Evolutionary conservation across 2,888 invertebrate species (phyloP), one percentile per base, ranked within the genome.

Genomic region (Sarcophaga subvicina): DNA sequence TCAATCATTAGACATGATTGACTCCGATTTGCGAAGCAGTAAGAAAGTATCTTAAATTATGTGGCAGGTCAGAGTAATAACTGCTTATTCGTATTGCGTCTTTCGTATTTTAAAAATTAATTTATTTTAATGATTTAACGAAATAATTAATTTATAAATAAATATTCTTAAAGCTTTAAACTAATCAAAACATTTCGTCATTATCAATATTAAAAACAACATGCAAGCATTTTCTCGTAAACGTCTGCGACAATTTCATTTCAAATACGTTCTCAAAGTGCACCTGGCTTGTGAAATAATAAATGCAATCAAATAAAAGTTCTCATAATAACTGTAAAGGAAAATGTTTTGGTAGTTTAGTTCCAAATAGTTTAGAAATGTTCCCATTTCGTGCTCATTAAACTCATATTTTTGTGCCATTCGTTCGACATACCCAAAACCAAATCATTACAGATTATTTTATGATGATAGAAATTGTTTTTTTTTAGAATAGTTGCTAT

Each of bases 261-360:
- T 14, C 10, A 54, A 54, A 54, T 54, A 37, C 12, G 17, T 64
- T 75, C 60, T 37, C n/a, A 17, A 69, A 69, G 63, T 54, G 54
- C 59, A 66, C n/a, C 14, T 54, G 12, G 69, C 22, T 64, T 81
- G 25, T 64, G 37, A 45, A 63, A 63, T 69, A 59, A 17, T 54
- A 72, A n/a, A 54, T 4, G 17, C 14, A 47, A 14, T 12, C 12
- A 49, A 14, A 54, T 3, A 54, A 54, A 22, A 22, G 14, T 27
- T 25, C n/a, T 10, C 20, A 10, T 4, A 64, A 14, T 27, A 72
- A 66, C 59, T 62, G 25, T 10, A 37, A 37, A 22, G 60, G 66
- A 73, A 73, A 71, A 77, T 60, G 66, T 71, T 81, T 75, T 70
- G 22, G 78, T 79, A 79, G 64, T 75, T 79, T 78, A 70, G 71